A percentile compares a stretch with the other conserved stretches of the same genome.
phyloP scores from a whole-genome alignment of 2,797 vertebrate genomes.

The Balearica regulorum region DNA sequence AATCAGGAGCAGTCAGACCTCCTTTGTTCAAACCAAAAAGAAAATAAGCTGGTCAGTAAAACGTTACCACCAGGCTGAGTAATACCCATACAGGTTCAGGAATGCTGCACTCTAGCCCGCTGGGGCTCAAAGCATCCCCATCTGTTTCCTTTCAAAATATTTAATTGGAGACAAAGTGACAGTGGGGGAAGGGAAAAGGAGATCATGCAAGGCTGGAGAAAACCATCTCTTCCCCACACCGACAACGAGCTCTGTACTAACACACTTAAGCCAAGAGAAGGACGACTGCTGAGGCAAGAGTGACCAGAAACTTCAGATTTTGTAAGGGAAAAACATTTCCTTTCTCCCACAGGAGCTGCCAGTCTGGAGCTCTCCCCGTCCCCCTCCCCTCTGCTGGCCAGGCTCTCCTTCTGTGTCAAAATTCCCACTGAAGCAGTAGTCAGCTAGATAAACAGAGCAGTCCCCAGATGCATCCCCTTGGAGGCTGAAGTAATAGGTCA shows the following conservation, averaged over 20 bases:
- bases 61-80: slow-evolving; percentile 20
- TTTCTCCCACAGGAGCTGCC: slow-evolving; percentile 40
- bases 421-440: slow-evolving; percentile 43
- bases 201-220: slow-evolving; percentile 26
- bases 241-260: neutral
- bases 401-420: slow-evolving; percentile 30
- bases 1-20: slow-evolving; percentile 35
- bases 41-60: slow-evolving; percentile 45
- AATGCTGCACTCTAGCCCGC: slow-evolving; percentile 4
- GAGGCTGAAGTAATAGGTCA: slow-evolving; percentile 55
- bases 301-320: slow-evolving; percentile 27
- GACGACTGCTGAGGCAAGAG: neutral
- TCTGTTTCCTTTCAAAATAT: slow-evolving; percentile 60
- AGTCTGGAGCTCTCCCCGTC: neutral
- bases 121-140: slow-evolving; percentile 26
- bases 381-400: slow-evolving; percentile 7
- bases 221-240: neutral
- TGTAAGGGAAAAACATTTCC: slow-evolving; percentile 14
- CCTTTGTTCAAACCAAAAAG: slow-evolving; percentile 57
- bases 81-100: slow-evolving; percentile 39
- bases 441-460: slow-evolving; percentile 56
- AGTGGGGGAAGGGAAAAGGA: slow-evolving; percentile 32
- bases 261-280: slow-evolving; percentile 14
- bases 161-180: slow-evolving; percentile 47
- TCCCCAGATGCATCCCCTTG: slow-evolving; percentile 42